These are phyloP conservation scores for Teinopalpus imperialis DNA, from an alignment of 2,888 invertebrate species.

Conservation along the genomic window DNA sequence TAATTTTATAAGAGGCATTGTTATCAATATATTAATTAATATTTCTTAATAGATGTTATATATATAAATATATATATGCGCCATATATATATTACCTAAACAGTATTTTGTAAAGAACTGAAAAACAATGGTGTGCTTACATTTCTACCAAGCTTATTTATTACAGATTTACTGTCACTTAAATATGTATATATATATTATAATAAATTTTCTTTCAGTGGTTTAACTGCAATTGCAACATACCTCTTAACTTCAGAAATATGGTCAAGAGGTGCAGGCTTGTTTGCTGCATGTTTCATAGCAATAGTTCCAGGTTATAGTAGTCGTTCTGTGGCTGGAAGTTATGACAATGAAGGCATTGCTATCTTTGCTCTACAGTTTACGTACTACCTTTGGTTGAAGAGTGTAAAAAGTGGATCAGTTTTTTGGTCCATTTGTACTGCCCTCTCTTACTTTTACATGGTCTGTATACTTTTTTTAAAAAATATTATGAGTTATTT, in stretches of 20 bases:
- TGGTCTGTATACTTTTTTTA: conserved; percentile 84
- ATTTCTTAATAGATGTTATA: too few relatives aligned
- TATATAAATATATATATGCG: too few relatives aligned
- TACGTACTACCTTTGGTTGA: conserved; percentile 99
- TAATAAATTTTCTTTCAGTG: too few relatives aligned
- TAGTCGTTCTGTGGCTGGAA: conserved; percentile 98
- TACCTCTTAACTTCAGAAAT: conserved; percentile 98
- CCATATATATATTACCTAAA: too few relatives aligned
- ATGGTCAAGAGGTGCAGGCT: conserved; percentile 97
- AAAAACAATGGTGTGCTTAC: too few relatives aligned
- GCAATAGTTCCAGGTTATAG: conserved; percentile 99
- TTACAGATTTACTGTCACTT: too few relatives aligned
- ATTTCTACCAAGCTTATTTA: too few relatives aligned
- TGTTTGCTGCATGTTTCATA: conserved; percentile 99
- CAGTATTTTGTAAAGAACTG: too few relatives aligned
- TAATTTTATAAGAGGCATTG: too few relatives aligned
- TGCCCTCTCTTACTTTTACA: conserved; percentile 98
- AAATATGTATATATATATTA: too few relatives aligned
- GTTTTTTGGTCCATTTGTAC: conserved; percentile 98
- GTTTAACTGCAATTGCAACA: conserved; percentile 98
- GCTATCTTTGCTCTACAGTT: conserved; percentile 99
- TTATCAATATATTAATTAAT: too few relatives aligned
- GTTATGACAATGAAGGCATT: conserved; percentile 99
- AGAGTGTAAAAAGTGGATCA: conserved; percentile 98
- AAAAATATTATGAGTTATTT: background rate